Percentiles rank a stretch among this genome's conserved stretches.
phyloP scores from a whole-genome alignment of 1,140 invertebrate species.

The Lordiphosa collinella region DNA sequence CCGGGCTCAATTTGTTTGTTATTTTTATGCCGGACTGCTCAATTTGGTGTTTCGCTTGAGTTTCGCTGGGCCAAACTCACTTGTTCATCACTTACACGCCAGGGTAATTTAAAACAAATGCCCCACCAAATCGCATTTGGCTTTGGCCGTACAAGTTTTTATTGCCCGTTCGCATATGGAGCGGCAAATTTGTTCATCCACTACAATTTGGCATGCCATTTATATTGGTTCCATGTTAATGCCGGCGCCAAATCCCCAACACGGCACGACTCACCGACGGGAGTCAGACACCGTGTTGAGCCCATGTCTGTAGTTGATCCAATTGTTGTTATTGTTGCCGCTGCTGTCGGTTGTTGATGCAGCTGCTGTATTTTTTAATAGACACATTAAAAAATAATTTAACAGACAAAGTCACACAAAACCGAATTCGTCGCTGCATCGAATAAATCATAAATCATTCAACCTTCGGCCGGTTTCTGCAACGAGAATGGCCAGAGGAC shows the following conservation, averaged over 20 bases:
- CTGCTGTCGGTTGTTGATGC: constrained; percentile 50
- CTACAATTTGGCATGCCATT: constrained; percentile 75
- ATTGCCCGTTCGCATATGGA: constrained; percentile 54
- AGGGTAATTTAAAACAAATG: constrained; percentile 75
- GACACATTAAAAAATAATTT: constrained; percentile 77
- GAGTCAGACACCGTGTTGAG: constrained; percentile 24
- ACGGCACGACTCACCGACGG: constrained; percentile 33
- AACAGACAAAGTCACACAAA: constrained; percentile 48
- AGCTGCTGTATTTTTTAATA: constrained; percentile 74
- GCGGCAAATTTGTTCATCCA: constrained; percentile 69
- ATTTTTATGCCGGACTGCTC: constrained; percentile 39
- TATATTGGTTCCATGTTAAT: constrained; percentile 76
- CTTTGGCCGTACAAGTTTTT: constrained; percentile 58
- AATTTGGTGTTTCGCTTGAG: constrained; percentile 48
- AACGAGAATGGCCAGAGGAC: constrained; percentile 51
- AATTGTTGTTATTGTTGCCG: constrained; percentile 17
- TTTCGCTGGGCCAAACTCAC: constrained; percentile 19
- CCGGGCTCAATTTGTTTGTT: constrained; percentile 30
- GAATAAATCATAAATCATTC: constrained; percentile 77
- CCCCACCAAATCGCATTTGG: constrained; percentile 65
- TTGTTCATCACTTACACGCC: constrained; percentile 70
- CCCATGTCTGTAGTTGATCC: constrained; percentile 28
- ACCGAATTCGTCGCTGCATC: constrained; percentile 44
- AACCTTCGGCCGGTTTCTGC: constrained; percentile 49
- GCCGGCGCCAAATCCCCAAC: constrained; percentile 58